Conservation (phyloP, 2,888 invertebrate genomes). For the Aphidoletes aphidimyza region DNA sequence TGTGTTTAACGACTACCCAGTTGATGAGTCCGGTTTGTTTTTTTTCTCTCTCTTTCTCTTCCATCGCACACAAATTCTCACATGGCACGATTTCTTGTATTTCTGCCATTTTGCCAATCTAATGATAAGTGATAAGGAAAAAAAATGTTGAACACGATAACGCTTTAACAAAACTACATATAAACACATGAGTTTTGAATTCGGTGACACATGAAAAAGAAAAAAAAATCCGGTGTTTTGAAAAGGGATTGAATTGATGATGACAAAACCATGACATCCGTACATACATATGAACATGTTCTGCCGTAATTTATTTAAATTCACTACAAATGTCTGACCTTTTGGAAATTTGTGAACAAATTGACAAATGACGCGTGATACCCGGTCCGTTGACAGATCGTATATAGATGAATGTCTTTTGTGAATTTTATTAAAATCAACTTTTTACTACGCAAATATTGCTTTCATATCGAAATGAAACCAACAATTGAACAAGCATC, state of each 20-base stretch:
- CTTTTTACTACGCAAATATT: background rate
- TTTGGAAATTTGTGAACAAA: background rate
- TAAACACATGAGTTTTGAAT: too few species aligned
- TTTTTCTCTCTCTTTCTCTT: background rate
- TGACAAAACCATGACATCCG: conserved; percentile 1
- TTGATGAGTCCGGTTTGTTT: background rate
- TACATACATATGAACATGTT: background rate
- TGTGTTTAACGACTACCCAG: background rate
- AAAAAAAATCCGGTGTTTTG: too few species aligned
- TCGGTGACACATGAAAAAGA: too few species aligned
- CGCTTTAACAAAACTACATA: too few species aligned
- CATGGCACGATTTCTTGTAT: background rate
- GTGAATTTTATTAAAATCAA: too few species aligned
- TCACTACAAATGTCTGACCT: background rate
- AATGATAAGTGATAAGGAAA: background rate
- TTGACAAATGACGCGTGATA: conserved; percentile 9
- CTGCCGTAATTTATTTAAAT: conserved; percentile 8
- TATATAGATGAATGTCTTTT: too few species aligned
- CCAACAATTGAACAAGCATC: background rate
- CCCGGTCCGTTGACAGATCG: too few species aligned
- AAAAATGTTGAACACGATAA: too few species aligned
- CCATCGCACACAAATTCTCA: too few species aligned
- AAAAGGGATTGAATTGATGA: conserved; percentile 36
- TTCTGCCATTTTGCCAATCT: background rate
- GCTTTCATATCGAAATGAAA: conserved; percentile 15